Conservation (phyloP, 1,140 invertebrate species). For the Pseudomyrmex flavicornis region DNA sequence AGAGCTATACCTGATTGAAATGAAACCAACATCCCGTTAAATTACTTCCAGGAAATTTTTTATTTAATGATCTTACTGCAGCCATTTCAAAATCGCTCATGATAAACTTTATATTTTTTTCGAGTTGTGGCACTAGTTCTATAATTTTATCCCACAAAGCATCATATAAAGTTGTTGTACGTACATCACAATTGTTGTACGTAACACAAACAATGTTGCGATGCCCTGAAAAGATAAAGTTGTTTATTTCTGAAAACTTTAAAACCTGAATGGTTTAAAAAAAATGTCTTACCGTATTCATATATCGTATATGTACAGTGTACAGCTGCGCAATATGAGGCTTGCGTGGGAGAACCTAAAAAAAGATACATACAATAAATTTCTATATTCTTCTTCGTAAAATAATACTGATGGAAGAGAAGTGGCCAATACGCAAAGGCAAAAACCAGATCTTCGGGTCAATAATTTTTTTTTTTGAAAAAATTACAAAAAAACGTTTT, state of each 20-base stretch:
- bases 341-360: slow-evolving; percentile 2
- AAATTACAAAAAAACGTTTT: too few species aligned
- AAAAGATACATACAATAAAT: background rate
- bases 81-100: slow-evolving; percentile 39
- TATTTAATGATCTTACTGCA: slow-evolving; percentile 3
- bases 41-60: background rate
- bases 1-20: slow-evolving; percentile 8
- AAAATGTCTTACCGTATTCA: slow-evolving; percentile 37
- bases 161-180: slow-evolving; percentile 13
- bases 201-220: slow-evolving; percentile 20
- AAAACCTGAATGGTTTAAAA: background rate
- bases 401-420: background rate
- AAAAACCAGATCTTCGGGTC: too few species aligned
- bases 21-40: slow-evolving; percentile 32
- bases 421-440: too few species aligned
- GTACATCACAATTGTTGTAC: too few species aligned
- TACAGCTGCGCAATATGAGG: slow-evolving; percentile 19
- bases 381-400: background rate
- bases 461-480: too few species aligned
- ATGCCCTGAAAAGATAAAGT: slow-evolving; percentile 6
- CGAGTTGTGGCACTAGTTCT: background rate
- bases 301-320: slow-evolving; percentile 16
- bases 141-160: slow-evolving; percentile 32
- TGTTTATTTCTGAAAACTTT: background rate
- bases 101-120: slow-evolving; percentile 22